A percentile compares a stretch with the other conserved stretches of the same genome.
Evolutionary conservation across 2,113 vertebrate species (phyloP).

Genomic region (Nanorana parkeri): DNA sequence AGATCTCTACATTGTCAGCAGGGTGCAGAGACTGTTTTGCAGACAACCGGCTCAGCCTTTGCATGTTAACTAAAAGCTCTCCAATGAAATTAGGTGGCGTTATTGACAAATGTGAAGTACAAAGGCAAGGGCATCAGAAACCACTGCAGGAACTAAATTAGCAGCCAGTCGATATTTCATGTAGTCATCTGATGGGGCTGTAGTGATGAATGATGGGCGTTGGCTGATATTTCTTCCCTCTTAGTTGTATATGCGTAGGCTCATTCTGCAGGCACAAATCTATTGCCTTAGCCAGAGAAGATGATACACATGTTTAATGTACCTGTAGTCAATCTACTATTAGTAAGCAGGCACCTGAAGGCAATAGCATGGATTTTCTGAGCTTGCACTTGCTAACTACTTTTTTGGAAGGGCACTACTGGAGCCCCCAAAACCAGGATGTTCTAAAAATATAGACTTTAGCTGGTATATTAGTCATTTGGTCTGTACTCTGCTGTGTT

Average conservation of each 20-base stretch:
- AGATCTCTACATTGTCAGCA: not conserved
- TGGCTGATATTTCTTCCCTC: conserved; percentile 5
- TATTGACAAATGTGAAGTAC: conserved; percentile 49
- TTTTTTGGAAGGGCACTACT: no score
- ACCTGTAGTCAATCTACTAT: no score
- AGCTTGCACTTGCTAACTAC: no score
- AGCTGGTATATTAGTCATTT: no score
- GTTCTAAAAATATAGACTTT: no score
- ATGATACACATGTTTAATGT: no score
- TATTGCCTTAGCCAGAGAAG: no score
- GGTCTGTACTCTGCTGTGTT: no score
- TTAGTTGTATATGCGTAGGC: not conserved
- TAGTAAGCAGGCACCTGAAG: no score
- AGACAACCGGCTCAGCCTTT: not conserved
- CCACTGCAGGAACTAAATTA: conserved; percentile 49
- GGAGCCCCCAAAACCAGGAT: no score
- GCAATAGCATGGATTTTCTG: no score
- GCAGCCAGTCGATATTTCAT: conserved; percentile 27
- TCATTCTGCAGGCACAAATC: not conserved
- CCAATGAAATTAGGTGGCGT: conserved; percentile 45
- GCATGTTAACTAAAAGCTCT: conserved; percentile 41
- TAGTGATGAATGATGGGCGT: conserved; percentile 36
- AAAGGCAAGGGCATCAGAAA: conserved; percentile 48
- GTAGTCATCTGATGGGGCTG: not conserved
- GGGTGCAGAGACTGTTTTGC: not conserved